These are phyloP conservation scores for Exaiptasia diaphana DNA, from an alignment of 64 coral and sea anemone genomes.

Conservation along the genomic window DNA sequence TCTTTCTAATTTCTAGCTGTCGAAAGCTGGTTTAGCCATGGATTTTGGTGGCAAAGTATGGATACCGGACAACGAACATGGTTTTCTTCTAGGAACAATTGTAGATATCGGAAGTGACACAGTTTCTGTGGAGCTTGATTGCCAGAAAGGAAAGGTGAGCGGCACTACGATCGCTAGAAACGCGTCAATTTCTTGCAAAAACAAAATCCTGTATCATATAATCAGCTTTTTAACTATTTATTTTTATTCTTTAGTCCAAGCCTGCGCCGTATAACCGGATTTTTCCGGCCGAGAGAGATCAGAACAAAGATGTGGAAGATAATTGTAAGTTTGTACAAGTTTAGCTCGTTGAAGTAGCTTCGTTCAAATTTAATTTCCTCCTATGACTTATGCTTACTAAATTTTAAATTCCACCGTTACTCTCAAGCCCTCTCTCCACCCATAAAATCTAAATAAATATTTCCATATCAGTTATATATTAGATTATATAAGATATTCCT, in stretches of 20 bases:
- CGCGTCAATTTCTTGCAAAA: no score
- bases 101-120: slow-evolving; percentile 85
- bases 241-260: slow-evolving; percentile 16
- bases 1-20: not conserved
- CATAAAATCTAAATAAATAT: no score
- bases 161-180: not conserved
- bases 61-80: slow-evolving; percentile 89
- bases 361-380: not conserved
- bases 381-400: not conserved
- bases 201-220: no score
- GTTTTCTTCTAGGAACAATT: slow-evolving; percentile 78
- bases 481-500: no score
- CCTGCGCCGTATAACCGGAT: slow-evolving; percentile 82
- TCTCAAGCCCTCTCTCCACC: no score
- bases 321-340: slow-evolving; percentile 76
- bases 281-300: slow-evolving; percentile 92
- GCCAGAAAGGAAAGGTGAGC: slow-evolving; percentile 15
- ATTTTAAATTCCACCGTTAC: not conserved
- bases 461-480: no score
- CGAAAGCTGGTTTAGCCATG: slow-evolving; percentile 23
- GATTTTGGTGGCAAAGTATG: slow-evolving; percentile 83
- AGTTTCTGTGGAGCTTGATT: slow-evolving; percentile 74
- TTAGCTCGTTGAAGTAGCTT: not conserved
- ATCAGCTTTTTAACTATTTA: not conserved
- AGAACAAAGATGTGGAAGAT: slow-evolving; percentile 90